Conservation (phyloP, 2,797 vertebrate genomes). For the Acipenser transmontanus region DNA sequence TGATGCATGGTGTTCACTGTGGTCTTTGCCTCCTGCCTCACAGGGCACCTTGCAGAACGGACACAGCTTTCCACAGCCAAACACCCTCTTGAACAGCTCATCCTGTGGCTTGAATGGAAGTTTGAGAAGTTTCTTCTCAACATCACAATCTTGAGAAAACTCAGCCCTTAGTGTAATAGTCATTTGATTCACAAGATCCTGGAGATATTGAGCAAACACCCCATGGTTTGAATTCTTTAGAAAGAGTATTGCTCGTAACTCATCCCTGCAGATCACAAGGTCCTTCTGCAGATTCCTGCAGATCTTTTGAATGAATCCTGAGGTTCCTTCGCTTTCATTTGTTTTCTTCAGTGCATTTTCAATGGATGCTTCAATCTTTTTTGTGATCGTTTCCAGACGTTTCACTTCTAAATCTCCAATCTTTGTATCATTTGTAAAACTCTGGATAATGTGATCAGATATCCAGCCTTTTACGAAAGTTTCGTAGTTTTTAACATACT, state of each 20-base stretch:
- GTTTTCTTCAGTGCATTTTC: neutral
- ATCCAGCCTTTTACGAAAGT: slow-evolving; percentile 38
- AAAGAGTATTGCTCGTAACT: slow-evolving; percentile 20
- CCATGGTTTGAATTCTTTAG: slow-evolving; percentile 27
- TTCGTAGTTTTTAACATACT: slow-evolving; percentile 35
- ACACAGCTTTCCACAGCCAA: slow-evolving; percentile 43
- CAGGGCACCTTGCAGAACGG: slow-evolving; percentile 50
- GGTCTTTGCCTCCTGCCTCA: slow-evolving; percentile 33
- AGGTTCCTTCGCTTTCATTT: slow-evolving; percentile 12
- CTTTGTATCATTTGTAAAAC: slow-evolving; percentile 16
- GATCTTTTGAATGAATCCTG: slow-evolving; percentile 27
- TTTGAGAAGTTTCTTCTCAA: slow-evolving; percentile 17
- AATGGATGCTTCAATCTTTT: slow-evolving; percentile 26
- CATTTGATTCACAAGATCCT: slow-evolving; percentile 14
- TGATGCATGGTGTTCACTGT: slow-evolving; percentile 32
- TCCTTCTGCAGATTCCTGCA: slow-evolving; percentile 28
- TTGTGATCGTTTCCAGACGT: slow-evolving; percentile 14
- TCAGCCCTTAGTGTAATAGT: slow-evolving; percentile 19
- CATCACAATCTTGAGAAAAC: neutral
- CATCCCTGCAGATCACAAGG: slow-evolving; percentile 30
- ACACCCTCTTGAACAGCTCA: slow-evolving; percentile 32
- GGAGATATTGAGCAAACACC: slow-evolving; percentile 29
- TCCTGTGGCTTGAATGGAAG: slow-evolving; percentile 38
- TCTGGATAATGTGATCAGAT: slow-evolving; percentile 12
- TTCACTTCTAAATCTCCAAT: slow-evolving; percentile 27